phyloP scores from a whole-genome alignment of 2,113 vertebrate genomes.

The Hippotragus niger region DNA sequence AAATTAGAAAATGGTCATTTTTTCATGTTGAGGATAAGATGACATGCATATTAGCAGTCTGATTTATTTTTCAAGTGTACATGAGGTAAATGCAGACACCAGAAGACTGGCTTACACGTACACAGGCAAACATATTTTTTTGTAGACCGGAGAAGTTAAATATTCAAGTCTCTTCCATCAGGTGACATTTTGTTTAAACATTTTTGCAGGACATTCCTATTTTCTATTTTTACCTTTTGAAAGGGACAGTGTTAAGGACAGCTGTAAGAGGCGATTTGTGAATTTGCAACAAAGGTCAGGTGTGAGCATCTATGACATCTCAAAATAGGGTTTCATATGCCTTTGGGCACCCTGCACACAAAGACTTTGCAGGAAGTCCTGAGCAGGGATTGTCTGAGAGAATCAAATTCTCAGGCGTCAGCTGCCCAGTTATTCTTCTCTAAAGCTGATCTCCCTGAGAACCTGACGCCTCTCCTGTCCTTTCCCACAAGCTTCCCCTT shows the following conservation, averaged over 20 bases:
- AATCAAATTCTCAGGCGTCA: background rate
- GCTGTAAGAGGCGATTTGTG: background rate
- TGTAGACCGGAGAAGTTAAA: background rate
- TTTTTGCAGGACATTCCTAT: background rate
- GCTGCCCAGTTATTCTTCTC: background rate
- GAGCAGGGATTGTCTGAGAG: background rate
- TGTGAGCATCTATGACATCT: background rate
- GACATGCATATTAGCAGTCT: background rate
- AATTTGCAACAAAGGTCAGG: background rate
- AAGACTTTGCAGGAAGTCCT: background rate
- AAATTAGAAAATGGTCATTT: conserved; percentile 17
- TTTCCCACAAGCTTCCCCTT: background rate
- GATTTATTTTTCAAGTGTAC: conserved; percentile 13
- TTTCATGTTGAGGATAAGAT: background rate
- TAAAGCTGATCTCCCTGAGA: conserved; percentile 25
- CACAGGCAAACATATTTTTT: background rate
- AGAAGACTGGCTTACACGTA: background rate
- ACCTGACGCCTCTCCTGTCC: background rate
- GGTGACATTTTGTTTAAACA: background rate
- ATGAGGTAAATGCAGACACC: background rate
- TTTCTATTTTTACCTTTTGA: background rate
- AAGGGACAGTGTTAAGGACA: background rate
- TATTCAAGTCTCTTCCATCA: background rate
- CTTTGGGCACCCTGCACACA: background rate
- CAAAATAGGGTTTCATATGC: background rate